Base-by-base conservation (phyloP, 2,888 invertebrate species). In the Erebia ligea region DNA sequence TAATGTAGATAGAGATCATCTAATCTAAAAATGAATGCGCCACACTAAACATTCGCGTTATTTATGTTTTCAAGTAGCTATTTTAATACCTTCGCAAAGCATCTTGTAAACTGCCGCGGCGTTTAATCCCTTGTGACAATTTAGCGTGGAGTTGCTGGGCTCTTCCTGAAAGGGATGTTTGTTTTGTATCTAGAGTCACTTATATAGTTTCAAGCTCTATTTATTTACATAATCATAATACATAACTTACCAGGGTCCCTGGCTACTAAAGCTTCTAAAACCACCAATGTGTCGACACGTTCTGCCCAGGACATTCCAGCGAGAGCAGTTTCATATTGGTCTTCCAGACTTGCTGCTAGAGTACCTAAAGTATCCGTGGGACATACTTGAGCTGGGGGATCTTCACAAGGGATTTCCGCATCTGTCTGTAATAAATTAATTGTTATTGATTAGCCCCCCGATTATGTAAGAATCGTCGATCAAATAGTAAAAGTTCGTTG, bases 81-180 rank as follows among this genome's bases (percentile, higher is more conserved):
- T 52, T 68, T 19, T 9, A 48, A 61, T 66, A 86, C 74, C 95
- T 91, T 67, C 94, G 90, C 21, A 98, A 87, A 0, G 98, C 97
- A 82, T 97, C 97, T 40, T 97, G 96, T n/a, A 97, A 82, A n/a
- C 97, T 96, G 75, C 97, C 95, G 54, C 97, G 94, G 68, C 97
- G 95, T n/a, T 98, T 94, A 1, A 98, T 97, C 0, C 98, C 98
- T 62, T 98, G 98, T 0, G 98, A 98, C 0, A 99, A 91, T 84
- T 99, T 99, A 78, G 98, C 98, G 87, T 99, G 99, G 59, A 99
- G 94, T 78, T 98, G 98, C 72, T 98, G 95, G 0, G 98, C 98
- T 68, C 98, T 95, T 25, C 98, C 97, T 77, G 95, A 94, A 75
- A 79, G 59, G 4, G n/a, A 67, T 59, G 5, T 40, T 19, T 54